Evolutionary conservation across 2,113 vertebrate species (phyloP).

Genomic region (pig (Sus scrofa)): DNA sequence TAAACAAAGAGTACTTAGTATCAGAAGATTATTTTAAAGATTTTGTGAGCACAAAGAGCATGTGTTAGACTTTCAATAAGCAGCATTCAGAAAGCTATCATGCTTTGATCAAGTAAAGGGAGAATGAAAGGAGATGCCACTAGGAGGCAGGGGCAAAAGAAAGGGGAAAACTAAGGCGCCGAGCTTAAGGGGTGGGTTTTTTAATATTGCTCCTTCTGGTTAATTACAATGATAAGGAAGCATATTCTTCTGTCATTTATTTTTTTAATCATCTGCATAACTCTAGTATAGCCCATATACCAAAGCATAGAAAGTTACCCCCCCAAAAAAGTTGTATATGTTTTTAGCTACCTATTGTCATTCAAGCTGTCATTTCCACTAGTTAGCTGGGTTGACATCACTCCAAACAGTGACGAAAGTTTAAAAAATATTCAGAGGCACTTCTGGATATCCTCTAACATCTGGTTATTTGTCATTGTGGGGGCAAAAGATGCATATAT

Average conservation of each 20-base stretch:
- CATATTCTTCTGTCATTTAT: neutral
- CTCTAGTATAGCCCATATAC: neutral
- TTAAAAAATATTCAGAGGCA: slow-evolving; percentile 8
- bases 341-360: neutral
- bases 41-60: neutral
- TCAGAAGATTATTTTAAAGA: neutral
- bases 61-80: neutral
- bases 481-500: neutral
- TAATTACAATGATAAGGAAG: neutral
- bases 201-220: neutral
- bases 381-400: neutral
- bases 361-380: neutral
- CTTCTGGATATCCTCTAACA: neutral
- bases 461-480: neutral
- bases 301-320: neutral
- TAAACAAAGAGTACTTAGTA: neutral
- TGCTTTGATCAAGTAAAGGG: neutral
- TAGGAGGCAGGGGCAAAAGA: neutral
- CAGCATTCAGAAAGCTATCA: neutral
- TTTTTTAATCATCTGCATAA: neutral
- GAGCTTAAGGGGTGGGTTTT: neutral
- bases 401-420: neutral
- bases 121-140: neutral
- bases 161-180: neutral
- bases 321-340: neutral